Percentiles rank a stretch among this genome's conserved stretches.
These are phyloP conservation scores for Rhea americana DNA, from an alignment of 2,113 vertebrate species.

Conservation along the genomic window DNA sequence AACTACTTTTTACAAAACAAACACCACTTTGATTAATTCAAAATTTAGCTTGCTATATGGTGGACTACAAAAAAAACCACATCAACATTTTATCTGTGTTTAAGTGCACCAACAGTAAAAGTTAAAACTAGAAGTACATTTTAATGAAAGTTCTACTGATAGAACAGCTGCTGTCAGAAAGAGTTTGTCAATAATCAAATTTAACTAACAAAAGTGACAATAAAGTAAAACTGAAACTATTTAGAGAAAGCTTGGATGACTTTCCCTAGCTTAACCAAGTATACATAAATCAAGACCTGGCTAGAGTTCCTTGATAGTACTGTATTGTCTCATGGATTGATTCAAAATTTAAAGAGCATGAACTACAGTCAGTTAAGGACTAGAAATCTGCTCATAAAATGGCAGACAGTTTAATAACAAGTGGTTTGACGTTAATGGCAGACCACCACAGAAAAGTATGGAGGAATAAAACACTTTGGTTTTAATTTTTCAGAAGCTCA, in stretches of 20 bases:
- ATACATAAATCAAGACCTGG: neutral
- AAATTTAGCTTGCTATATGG: constrained; percentile 1
- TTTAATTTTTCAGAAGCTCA: constrained; percentile 70
- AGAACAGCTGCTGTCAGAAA: neutral
- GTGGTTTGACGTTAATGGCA: constrained; percentile 72
- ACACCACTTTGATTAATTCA: constrained; percentile 26
- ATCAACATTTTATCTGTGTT: neutral
- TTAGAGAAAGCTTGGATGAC: neutral
- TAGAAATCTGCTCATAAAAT: constrained; percentile 69
- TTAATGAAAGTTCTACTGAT: neutral
- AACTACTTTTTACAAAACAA: constrained; percentile 10
- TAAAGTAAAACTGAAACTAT: neutral
- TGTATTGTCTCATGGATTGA: neutral
- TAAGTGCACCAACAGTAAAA: constrained; percentile 11
- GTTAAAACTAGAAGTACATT: neutral
- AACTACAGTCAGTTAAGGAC: constrained; percentile 70
- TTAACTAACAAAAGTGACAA: neutral
- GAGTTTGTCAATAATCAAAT: neutral
- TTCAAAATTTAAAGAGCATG: constrained; percentile 57
- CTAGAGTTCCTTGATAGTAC: constrained; percentile 16
- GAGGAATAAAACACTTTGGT: constrained; percentile 72
- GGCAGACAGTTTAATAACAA: constrained; percentile 68
- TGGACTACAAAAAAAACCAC: neutral
- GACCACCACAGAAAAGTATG: constrained; percentile 66
- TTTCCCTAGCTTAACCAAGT: constrained; percentile 1